These are phyloP conservation scores for Carduelis carduelis DNA, from an alignment of 2,797 vertebrate genomes.

Conservation along the genomic window DNA sequence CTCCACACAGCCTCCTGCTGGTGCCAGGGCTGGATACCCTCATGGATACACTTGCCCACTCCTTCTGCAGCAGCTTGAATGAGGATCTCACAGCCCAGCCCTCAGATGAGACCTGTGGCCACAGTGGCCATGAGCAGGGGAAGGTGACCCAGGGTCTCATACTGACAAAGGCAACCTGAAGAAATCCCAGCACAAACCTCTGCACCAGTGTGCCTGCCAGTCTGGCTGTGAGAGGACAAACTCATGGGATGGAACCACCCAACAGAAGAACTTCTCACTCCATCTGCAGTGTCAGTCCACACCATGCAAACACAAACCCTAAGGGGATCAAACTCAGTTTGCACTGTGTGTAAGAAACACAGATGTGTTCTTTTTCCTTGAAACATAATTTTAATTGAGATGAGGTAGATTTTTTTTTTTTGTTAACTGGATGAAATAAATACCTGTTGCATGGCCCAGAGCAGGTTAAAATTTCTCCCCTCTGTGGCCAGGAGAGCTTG, in stretches of 20 bases:
- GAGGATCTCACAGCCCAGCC: not conserved
- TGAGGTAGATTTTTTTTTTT: not conserved
- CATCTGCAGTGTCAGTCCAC: not conserved
- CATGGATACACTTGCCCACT: accelerated
- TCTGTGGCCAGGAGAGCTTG: not conserved
- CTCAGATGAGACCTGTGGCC: not conserved
- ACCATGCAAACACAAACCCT: not conserved
- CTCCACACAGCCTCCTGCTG: not conserved
- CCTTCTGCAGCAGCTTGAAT: accelerated
- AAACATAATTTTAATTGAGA: not conserved
- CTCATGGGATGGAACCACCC: not conserved
- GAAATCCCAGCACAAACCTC: not conserved
- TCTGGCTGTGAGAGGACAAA: not conserved
- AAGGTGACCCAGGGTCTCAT: not conserved
- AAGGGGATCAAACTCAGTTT: not conserved
- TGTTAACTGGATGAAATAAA: not conserved
- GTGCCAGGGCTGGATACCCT: not conserved
- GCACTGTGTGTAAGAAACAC: not conserved
- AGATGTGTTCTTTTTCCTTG: not conserved
- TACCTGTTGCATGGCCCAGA: not conserved
- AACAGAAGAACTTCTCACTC: not conserved
- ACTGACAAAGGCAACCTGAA: not conserved
- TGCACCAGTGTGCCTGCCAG: not conserved
- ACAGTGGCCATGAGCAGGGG: accelerated
- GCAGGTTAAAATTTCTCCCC: not conserved